phyloP scores from a whole-genome alignment of 2,797 vertebrate genomes.

The Epinephelus awoara region DNA sequence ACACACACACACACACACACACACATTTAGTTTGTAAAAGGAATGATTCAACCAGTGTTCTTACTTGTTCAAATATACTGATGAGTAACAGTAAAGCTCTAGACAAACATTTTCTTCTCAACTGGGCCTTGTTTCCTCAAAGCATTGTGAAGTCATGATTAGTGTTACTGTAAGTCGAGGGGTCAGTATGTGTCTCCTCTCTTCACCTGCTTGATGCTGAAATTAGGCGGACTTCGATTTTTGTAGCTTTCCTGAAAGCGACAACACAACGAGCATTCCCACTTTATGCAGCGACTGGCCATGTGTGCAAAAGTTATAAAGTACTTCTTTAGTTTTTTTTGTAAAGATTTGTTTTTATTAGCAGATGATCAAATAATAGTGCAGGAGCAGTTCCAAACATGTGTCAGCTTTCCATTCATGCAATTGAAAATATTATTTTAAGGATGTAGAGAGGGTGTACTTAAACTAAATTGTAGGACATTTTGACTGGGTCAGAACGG shows the following conservation, averaged over 20 bases:
- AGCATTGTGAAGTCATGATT: neutral
- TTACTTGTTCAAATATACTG: neutral
- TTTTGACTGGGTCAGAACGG: no score
- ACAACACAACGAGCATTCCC: neutral
- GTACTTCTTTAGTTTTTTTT: neutral
- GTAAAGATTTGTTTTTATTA: neutral
- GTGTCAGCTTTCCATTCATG: no score
- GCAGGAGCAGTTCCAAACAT: no score
- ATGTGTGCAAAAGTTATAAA: no score
- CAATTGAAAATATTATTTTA: no score
- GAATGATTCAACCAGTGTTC: conserved; percentile 18
- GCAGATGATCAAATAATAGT: no score
- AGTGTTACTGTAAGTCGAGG: neutral
- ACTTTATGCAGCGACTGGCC: neutral
- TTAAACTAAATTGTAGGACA: no score
- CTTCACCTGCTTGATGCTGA: neutral
- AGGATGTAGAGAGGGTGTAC: no score
- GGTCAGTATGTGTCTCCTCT: neutral
- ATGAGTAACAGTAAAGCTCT: neutral
- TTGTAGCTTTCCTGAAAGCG: neutral
- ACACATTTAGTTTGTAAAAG: conserved; percentile 6
- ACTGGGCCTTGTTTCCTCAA: neutral
- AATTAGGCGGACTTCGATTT: neutral
- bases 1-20: neutral
- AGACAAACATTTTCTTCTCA: neutral